Evolutionary conservation across 37 sponge, comb jelly and placozoan species (phyloP).

Genomic region (Tethya wilhelma): DNA sequence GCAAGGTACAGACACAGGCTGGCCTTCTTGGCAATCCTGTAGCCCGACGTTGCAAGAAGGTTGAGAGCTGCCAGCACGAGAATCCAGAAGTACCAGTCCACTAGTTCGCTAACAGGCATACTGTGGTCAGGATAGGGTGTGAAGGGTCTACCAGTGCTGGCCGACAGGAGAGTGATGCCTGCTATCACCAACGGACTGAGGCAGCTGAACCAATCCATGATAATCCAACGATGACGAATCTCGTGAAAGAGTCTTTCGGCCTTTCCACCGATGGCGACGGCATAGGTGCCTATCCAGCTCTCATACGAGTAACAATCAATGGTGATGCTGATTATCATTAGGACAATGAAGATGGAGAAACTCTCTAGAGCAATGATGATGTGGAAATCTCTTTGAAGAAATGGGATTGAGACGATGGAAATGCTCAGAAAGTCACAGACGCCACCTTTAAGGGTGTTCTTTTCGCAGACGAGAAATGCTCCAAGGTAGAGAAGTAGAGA

Average conservation of each 20-base stretch:
- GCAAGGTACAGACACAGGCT: neutral
- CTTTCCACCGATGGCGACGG: slow-evolving; percentile 9
- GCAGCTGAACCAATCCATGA: slow-evolving; percentile 1
- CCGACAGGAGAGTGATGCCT: neutral
- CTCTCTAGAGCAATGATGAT: neutral
- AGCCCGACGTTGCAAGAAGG: neutral
- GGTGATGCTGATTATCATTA: neutral
- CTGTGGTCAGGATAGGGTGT: neutral
- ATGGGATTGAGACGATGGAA: neutral
- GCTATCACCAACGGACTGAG: neutral
- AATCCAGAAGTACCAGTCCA: slow-evolving; percentile 33
- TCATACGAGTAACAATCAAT: slow-evolving; percentile 23
- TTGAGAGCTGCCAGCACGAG: neutral
- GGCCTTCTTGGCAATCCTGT: slow-evolving; percentile 2
- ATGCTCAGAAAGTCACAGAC: slow-evolving; percentile 7
- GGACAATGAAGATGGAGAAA: neutral
- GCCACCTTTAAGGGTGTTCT: slow-evolving; percentile 10
- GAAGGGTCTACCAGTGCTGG: slow-evolving; percentile 18
- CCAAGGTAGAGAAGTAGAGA: slow-evolving; percentile 16
- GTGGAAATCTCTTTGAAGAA: neutral
- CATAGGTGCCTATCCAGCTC: slow-evolving; percentile 19
- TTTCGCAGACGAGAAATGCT: neutral
- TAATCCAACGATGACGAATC: slow-evolving; percentile 1
- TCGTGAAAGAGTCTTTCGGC: neutral
- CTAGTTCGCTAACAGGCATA: neutral